Evolutionary conservation across 2,113 vertebrate species (phyloP).

Genomic region (Gallinago undulata): DNA sequence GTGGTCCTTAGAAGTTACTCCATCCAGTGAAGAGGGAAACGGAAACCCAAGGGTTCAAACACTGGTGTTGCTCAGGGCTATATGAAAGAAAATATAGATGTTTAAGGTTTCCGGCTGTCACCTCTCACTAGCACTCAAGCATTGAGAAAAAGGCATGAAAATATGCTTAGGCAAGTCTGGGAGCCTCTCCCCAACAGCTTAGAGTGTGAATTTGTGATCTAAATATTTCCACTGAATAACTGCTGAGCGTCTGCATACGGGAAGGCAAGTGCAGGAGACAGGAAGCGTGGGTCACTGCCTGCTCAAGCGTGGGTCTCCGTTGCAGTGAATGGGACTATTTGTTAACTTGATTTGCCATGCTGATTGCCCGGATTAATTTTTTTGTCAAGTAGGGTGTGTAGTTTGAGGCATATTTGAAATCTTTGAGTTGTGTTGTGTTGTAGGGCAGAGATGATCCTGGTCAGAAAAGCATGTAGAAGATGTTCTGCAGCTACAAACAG

Average conservation of each 20-base stretch:
- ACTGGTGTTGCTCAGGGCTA: neutral
- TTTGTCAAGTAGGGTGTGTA: neutral
- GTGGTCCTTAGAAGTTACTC: neutral
- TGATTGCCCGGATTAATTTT: neutral
- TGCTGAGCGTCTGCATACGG: neutral
- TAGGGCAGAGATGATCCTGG: neutral
- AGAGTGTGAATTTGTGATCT: neutral
- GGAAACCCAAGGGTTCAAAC: neutral
- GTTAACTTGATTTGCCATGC: neutral
- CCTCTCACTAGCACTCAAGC: neutral
- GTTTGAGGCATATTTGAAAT: neutral
- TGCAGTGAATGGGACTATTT: neutral
- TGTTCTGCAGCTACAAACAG: neutral
- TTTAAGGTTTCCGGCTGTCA: neutral
- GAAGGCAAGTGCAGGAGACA: neutral
- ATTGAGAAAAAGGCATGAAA: neutral
- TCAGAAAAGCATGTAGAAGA: neutral
- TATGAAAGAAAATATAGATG: neutral
- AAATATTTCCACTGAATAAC: neutral
- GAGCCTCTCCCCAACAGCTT: neutral
- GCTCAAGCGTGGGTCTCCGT: neutral
- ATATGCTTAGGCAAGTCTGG: neutral
- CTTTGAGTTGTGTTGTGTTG: neutral
- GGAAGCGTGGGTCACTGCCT: neutral
- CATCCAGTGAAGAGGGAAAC: neutral